These are phyloP conservation scores for Crematogaster levior DNA, from an alignment of 2,888 invertebrate genomes.

Conservation along the genomic window DNA sequence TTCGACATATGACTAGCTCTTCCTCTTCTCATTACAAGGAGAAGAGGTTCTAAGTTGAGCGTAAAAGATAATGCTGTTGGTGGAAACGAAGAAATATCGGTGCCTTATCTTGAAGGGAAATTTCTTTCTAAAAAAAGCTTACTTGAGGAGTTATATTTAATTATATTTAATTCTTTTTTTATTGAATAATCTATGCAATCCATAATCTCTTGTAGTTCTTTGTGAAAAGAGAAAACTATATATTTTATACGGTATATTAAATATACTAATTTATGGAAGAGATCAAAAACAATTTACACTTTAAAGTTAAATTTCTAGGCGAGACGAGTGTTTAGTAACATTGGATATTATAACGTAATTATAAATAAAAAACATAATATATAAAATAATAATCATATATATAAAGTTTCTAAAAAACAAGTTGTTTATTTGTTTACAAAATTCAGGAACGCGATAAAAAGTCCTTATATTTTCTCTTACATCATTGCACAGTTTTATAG, in stretches of 20 bases:
- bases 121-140: conserved; percentile 48
- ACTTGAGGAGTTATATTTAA: neutral
- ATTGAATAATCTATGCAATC: neutral
- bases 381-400: no score
- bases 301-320: neutral
- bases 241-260: neutral
- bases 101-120: conserved; percentile 47
- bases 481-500: neutral
- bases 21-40: conserved; percentile 55
- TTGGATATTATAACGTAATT: neutral
- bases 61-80: conserved; percentile 60
- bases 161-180: conserved; percentile 6
- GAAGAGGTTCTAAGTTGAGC: conserved; percentile 52
- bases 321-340: neutral
- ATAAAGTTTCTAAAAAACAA: neutral
- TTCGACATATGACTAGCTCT: conserved; percentile 65
- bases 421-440: conserved; percentile 10
- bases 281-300: neutral
- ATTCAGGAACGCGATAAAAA: conserved; percentile 1
- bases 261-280: neutral
- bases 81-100: conserved; percentile 58
- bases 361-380: neutral
- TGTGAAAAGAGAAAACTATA: neutral
- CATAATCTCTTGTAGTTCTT: neutral
- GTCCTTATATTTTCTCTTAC: neutral